A percentile compares a stretch with the other conserved stretches of the same genome.
phyloP scores from a whole-genome alignment of 2,113 vertebrate genomes.

The Calidris pugnax region DNA sequence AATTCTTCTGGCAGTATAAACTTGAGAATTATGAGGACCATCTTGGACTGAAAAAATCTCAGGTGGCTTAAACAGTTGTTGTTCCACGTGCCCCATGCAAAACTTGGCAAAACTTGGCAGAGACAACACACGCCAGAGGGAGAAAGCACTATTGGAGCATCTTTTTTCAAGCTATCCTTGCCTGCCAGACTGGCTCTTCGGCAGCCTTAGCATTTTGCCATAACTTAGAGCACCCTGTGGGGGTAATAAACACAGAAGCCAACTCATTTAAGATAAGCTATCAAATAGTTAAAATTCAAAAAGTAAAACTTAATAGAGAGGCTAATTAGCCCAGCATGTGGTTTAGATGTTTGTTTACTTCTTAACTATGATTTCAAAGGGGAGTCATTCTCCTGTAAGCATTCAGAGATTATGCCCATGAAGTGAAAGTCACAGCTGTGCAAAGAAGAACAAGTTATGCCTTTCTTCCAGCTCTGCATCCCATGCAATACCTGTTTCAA shows the following conservation, averaged over 20 bases:
- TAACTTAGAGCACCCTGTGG: background rate
- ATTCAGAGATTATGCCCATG: background rate
- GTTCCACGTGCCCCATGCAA: background rate
- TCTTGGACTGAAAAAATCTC: background rate
- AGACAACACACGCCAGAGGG: background rate
- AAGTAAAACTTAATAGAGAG: background rate
- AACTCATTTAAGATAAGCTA: background rate
- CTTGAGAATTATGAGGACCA: background rate
- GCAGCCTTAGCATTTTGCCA: background rate
- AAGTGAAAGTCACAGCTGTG: constrained; percentile 4
- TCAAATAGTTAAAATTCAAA: constrained; percentile 14
- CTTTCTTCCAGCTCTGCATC: background rate
- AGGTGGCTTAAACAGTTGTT: background rate
- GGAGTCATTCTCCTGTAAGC: background rate
- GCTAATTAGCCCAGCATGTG: background rate
- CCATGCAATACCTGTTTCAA: background rate
- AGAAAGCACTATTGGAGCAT: background rate
- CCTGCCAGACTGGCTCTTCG: background rate
- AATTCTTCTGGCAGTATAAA: background rate
- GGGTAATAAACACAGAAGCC: background rate
- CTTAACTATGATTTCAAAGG: background rate
- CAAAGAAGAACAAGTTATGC: background rate
- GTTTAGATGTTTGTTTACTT: constrained; percentile 19
- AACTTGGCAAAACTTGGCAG: background rate
- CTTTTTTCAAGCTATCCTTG: background rate